Evolutionary conservation across 2,797 vertebrate species (phyloP), one percentile per base, ranked within the genome.

Genomic region (Mergus octosetaceus): DNA sequence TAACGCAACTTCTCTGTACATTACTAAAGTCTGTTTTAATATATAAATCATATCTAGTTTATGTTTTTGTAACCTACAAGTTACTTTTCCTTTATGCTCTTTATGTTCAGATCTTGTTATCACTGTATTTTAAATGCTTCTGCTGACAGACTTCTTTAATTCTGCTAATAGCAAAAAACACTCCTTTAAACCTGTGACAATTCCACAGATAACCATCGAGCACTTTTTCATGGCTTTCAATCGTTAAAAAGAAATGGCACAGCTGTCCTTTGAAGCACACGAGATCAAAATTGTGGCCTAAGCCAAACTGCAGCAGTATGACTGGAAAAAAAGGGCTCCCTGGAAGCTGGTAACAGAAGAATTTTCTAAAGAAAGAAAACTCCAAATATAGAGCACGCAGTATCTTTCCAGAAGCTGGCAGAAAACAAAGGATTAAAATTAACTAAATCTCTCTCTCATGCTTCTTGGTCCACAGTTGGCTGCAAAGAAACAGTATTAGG

Each of bases 81-180:
- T 74, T 73, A 45, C 60, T 78, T 90, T 83, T 89, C 49, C 28
- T 28, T 80, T 70, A 70, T 89, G 14, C 25, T 60, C 39, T 88
- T 91, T 66, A 36, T 73, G 45, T 78, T 75, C 56, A 38, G 61
- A 21, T 51, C 53, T 96, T 86, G 54, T 86, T 83, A 51, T 60
- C 41, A 22, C 17, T 0, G 2, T 90, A 53, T 82, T 96, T 89
- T 69, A 89, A 81, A 57, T 54, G 22, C 66, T 84, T 88, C 74
- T 95, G 28, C 45, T 94, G 27, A 25, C 72, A 94, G 72, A 56
- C 57, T 92, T 61, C 71, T 94, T 92, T 78, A 93, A 78, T 85
- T 89, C 39, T 68, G 39, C 39, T 79, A 53, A 51, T 72, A 54
- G 65, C 84, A 86, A 82, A 90, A 6, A 14, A 20, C 43, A 51